Conservation (phyloP, 2,113 vertebrate genomes). For the Bujurquina vittata region DNA sequence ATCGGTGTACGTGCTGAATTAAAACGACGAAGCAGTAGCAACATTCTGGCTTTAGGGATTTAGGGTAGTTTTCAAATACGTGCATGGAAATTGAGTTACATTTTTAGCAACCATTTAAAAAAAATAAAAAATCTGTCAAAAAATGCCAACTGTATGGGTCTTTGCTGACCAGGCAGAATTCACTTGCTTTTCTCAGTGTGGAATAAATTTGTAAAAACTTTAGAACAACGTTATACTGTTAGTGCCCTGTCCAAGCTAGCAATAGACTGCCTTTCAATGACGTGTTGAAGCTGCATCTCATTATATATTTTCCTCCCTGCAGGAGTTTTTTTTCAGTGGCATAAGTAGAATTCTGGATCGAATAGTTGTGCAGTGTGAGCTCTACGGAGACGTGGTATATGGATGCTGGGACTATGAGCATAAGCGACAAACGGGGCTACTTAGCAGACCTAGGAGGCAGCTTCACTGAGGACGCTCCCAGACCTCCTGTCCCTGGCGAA, state of each 20-base stretch:
- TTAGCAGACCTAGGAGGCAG: conserved; percentile 89
- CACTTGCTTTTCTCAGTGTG: no score
- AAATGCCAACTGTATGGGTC: no score
- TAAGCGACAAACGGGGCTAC: conserved; percentile 88
- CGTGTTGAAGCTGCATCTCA: conserved; percentile 55
- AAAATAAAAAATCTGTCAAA: no score
- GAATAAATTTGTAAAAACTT: neutral
- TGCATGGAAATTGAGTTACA: neutral
- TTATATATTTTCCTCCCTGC: conserved; percentile 72
- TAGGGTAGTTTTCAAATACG: neutral
- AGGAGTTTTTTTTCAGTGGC: conserved; percentile 79
- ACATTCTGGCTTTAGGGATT: neutral
- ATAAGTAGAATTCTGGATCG: conserved; percentile 80
- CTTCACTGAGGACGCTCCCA: conserved; percentile 98
- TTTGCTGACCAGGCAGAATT: no score
- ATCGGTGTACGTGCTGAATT: neutral
- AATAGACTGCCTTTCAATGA: conserved; percentile 15
- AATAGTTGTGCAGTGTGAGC: conserved; percentile 76
- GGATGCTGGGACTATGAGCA: conserved; percentile 89
- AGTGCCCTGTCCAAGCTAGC: neutral
- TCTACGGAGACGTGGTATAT: conserved; percentile 71
- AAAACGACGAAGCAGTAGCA: no score
- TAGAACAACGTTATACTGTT: neutral
- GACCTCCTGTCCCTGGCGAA: conserved; percentile 96
- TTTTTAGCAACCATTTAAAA: no score